Evolutionary conservation across 1,140 invertebrate species (phyloP), one percentile per base, ranked within the genome.

Genomic region (Drosophila mauritiana): DNA sequence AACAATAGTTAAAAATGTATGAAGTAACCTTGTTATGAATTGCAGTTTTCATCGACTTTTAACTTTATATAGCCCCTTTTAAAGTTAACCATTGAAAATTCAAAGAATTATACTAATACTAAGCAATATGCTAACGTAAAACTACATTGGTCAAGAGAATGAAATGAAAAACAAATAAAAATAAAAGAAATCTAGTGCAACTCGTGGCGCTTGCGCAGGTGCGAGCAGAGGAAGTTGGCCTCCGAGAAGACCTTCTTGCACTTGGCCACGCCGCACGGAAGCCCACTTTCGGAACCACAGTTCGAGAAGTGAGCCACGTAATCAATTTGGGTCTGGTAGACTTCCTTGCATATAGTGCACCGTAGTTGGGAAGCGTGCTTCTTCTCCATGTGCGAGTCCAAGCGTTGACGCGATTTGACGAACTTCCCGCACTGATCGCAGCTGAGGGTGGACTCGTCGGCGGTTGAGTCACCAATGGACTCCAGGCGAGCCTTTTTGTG

Each of bases 341-440:
- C 22, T 0, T 7, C 3, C 3, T 34, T 1, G 42, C 82, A 86
- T 0, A 0, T 36, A 4, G 64, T 49, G 17, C 82, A 86, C 2
- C 48, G 22, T 0, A 86, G 51, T 4, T 15, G 8, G 2, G 46
- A 42, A 13, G 11, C 17, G 31, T 86, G 82, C n/a, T 53, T 75
- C 46, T 88, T 86, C 6, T 25, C n/a, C 2, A 82, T 69, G n/a
- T 86, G 82, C 11, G 46, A 27, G 0, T 78, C 65, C 8, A 86
- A n/a, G 8, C 82, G 83, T 3, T 72, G 64, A n/a, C 63, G 62
- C 1, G 78, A 53, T 1, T 13, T 36, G 0, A 63, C 40, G 0
- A 31, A 39, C 22, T 86, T 86, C 22, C 37, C 65, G 31, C 83
- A 86, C 3, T 69, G 42, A n/a, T n/a, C n/a, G 58, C 83, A 86